Conservation (phyloP, 2,113 vertebrate species). For the Corapipo altera region DNA sequence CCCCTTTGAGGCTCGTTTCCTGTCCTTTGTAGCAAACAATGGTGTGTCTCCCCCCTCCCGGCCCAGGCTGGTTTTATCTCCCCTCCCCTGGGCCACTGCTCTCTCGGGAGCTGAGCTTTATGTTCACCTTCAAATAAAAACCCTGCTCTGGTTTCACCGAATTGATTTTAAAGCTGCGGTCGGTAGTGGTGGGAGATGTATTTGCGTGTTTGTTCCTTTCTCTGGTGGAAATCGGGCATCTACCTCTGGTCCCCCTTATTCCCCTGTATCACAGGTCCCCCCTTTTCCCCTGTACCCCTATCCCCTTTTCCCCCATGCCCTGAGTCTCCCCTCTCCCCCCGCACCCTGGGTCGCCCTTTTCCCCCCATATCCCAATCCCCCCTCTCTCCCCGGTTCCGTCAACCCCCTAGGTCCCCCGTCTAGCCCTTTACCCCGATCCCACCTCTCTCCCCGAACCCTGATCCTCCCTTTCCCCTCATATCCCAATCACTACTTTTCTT, state of each 20-base stretch:
- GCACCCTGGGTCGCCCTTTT: neutral
- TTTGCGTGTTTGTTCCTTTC: neutral
- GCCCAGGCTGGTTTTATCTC: neutral
- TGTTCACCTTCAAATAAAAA: neutral
- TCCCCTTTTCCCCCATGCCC: neutral
- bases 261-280: neutral
- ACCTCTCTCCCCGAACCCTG: no score
- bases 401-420: no score
- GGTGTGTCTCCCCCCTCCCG: neutral
- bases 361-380: neutral
- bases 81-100: neutral
- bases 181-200: neutral
- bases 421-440: no score
- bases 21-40: constrained; percentile 59
- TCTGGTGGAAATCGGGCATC: neutral
- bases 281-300: neutral
- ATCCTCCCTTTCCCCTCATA: neutral
- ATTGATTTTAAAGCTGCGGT: neutral
- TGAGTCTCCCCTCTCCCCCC: neutral
- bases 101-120: neutral
- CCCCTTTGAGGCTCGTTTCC: constrained; percentile 47
- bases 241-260: no score
- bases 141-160: neutral
- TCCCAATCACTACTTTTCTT: neutral
- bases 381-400: neutral